Conservation (phyloP, 2,888 invertebrate genomes). For the Tipula lateralis region DNA sequence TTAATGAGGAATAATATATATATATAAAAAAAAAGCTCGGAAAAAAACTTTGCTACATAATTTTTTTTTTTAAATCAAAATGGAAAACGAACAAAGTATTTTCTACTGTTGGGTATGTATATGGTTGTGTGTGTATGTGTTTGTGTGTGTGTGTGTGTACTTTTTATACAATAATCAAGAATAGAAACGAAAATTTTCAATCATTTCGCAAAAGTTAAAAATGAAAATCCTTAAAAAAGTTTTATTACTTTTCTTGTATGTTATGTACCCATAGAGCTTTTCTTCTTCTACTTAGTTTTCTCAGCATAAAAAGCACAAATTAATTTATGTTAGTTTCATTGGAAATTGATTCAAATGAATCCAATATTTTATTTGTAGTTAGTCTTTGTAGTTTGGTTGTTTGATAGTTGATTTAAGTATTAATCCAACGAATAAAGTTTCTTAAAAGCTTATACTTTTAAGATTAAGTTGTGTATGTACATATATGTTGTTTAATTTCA, state of each 20-base stretch:
- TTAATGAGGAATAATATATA: not conserved
- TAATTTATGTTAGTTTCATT: slow-evolving; percentile 19
- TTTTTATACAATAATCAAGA: not conserved
- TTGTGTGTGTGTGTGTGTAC: not conserved
- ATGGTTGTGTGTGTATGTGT: not conserved
- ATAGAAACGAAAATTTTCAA: not conserved
- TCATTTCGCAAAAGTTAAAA: slow-evolving; percentile 6
- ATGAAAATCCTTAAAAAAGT: not conserved
- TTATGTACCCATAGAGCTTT: not conserved
- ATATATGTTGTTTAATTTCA: too few relatives aligned
- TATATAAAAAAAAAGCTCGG: not conserved
- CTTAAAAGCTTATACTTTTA: not conserved
- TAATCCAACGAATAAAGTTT: not conserved
- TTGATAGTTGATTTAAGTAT: slow-evolving; percentile 5
- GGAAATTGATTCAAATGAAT: slow-evolving; percentile 5
- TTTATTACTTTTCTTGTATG: not conserved
- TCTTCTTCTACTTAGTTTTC: not conserved
- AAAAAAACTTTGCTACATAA: not conserved
- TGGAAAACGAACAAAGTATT: not conserved
- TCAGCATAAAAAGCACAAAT: not conserved
- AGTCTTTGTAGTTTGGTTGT: not conserved
- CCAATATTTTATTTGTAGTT: not conserved
- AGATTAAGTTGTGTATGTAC: not conserved
- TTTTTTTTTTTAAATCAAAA: not conserved
- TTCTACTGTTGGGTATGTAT: too few relatives aligned